Evolutionary conservation across 2,797 vertebrate genomes (phyloP), one percentile per base, ranked within the genome.

Genomic region (Staurois parvus): DNA sequence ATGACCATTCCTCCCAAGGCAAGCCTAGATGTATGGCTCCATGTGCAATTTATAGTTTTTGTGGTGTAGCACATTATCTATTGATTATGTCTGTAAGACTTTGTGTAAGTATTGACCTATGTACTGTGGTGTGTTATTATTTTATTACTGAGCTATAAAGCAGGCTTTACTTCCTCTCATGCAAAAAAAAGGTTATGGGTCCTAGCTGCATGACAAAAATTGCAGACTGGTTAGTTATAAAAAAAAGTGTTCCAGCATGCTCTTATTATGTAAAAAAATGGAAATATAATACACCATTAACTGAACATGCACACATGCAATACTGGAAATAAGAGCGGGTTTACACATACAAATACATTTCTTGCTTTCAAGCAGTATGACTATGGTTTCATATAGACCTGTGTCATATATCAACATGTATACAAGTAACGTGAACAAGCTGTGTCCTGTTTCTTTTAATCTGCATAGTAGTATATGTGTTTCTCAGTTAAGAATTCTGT

Each of bases 91-190:
- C 64, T 29, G 64, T 66, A 9, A 66, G 64, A 26, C 64, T 26
- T 13, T 66, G n/a, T 66, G n/a, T 66, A 26, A 66, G 28, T 66
- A 76, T 76, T 76, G 45, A 76, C 26, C 26, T n/a, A 56, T 9
- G 26, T 17, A 13, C 74, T 32, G 48, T 21, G 3, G 21, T 56
- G 72, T 59, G 26, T 13, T 29, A 28, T 26, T 26, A 2, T 26
- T 66, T 66, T 66, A 66, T 66, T 29, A 9, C 26, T 66, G 26
- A 66, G 64, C 26, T 26, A 29, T 66, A 66, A 66, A 66, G 28
- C 4, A 26, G 64, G 12, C 8, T 29, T 66, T 66, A 29, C 64
- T 66, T 26, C 28, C 64, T 29, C n/a, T 29, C 26, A 66, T 66
- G 62, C 62, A 66, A 66, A 24, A 26, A n/a, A 12, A 28, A 12